Evolutionary conservation across 1,140 invertebrate genomes (phyloP).

Genomic region (Drosophila oshimai): DNA sequence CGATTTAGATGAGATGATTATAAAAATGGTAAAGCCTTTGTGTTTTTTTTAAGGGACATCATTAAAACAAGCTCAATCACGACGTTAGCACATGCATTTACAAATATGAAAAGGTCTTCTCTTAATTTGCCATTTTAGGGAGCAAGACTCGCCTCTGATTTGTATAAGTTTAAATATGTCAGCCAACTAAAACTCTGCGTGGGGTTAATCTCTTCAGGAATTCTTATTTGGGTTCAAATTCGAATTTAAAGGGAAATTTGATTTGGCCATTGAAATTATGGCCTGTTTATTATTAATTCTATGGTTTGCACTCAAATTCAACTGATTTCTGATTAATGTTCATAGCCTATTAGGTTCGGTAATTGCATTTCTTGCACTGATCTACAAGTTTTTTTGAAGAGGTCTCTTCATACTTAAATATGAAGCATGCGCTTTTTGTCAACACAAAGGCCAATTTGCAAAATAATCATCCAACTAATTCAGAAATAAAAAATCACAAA

Average conservation of each 20-base stretch:
- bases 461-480: conserved; percentile 83
- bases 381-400: conserved; percentile 34
- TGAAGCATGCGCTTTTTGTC: conserved; percentile 82
- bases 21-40: conserved; percentile 83
- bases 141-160: conserved; percentile 43
- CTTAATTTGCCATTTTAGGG: conserved; percentile 53
- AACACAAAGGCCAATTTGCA: conserved; percentile 83
- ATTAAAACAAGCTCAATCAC: conserved; percentile 50
- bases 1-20: conserved; percentile 83
- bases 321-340: conserved; percentile 76
- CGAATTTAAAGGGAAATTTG: conserved; percentile 24
- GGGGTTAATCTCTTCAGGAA: conserved; percentile 75
- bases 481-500: conserved; percentile 77
- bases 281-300: conserved; percentile 22
- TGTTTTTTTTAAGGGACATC: conserved; percentile 62
- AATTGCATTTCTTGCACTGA: conserved; percentile 50
- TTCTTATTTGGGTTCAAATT: conserved; percentile 13
- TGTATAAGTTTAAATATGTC: conserved; percentile 41
- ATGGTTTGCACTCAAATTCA: conserved; percentile 51
- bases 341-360: conserved; percentile 28
- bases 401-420: conserved; percentile 30
- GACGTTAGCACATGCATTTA: conserved; percentile 41
- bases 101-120: conserved; percentile 16
- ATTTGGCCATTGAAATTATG: conserved; percentile 47
- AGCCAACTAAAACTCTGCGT: conserved; percentile 76